Percentiles rank a stretch among this genome's conserved stretches.
phyloP scores from a whole-genome alignment of 2,797 vertebrate genomes.

The Typhlichthys subterraneus region DNA sequence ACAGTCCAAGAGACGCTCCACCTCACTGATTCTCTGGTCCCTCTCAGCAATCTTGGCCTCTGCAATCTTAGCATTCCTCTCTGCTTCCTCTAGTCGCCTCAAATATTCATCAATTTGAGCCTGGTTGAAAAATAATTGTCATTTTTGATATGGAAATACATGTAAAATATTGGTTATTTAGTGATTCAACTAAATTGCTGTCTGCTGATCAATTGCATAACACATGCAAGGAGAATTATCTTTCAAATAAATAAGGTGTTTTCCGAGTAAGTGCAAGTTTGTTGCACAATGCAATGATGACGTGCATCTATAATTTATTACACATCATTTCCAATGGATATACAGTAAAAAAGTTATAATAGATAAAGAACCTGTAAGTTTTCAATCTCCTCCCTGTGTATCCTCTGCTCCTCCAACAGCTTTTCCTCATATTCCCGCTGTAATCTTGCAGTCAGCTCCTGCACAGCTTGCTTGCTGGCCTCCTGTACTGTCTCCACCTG shows the following conservation, averaged over 20 bases:
- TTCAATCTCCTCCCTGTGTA: slow-evolving; percentile 87
- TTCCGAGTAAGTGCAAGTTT: too few relatives aligned
- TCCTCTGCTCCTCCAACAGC: slow-evolving; percentile 82
- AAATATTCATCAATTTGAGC: slow-evolving; percentile 89
- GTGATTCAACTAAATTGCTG: too few relatives aligned
- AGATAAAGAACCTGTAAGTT: slow-evolving; percentile 80
- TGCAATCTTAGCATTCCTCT: slow-evolving; percentile 81
- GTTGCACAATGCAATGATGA: too few relatives aligned
- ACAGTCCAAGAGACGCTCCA: slow-evolving; percentile 88
- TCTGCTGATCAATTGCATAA: too few relatives aligned
- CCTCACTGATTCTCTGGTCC: slow-evolving; percentile 88
- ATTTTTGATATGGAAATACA: neutral
- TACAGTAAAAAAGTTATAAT: slow-evolving; percentile 3
- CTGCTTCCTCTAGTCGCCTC: slow-evolving; percentile 89
- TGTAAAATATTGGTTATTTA: too few relatives aligned
- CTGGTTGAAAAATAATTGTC: slow-evolving; percentile 65
- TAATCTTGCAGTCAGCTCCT: slow-evolving; percentile 86
- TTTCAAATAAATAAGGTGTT: too few relatives aligned
- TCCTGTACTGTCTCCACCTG: slow-evolving; percentile 89
- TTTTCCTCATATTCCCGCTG: slow-evolving; percentile 86
- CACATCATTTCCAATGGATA: slow-evolving; percentile 5
- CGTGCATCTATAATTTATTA: too few relatives aligned
- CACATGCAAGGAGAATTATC: too few relatives aligned
- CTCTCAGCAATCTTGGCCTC: slow-evolving; percentile 89
- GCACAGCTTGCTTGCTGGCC: slow-evolving; percentile 83